Evolutionary conservation across 2,888 invertebrate genomes (phyloP).

Genomic region (Andrena marginata): DNA sequence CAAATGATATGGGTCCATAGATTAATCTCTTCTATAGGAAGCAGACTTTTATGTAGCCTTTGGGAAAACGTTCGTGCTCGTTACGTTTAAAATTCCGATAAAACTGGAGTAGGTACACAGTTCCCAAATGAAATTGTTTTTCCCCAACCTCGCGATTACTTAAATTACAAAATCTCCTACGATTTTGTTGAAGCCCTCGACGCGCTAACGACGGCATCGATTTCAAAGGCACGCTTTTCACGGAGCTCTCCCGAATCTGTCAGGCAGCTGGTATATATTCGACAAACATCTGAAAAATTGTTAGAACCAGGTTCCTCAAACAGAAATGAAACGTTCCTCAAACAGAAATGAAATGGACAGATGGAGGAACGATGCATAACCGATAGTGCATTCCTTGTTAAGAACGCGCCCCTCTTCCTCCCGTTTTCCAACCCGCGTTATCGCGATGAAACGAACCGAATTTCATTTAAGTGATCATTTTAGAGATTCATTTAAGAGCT

Average conservation of each 20-base stretch:
- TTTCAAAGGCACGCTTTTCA: not conserved
- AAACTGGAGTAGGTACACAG: not conserved
- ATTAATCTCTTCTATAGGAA: not conserved
- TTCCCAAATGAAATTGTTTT: not conserved
- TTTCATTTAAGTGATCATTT: too few species aligned
- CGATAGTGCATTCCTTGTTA: not conserved
- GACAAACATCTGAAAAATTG: constrained; percentile 28
- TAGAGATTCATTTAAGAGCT: too few species aligned
- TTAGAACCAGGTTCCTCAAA: constrained; percentile 62
- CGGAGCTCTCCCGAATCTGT: not conserved
- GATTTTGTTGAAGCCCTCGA: not conserved
- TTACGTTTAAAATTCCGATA: not conserved
- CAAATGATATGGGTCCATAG: too few species aligned
- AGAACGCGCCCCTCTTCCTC: too few species aligned
- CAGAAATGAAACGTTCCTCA: constrained; percentile 54
- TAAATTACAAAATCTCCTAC: not conserved
- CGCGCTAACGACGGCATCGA: not conserved
- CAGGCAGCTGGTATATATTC: not conserved
- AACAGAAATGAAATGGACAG: constrained; percentile 41
- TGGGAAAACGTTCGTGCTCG: not conserved
- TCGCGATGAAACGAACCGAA: too few species aligned
- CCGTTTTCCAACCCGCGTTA: too few species aligned
- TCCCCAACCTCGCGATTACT: not conserved
- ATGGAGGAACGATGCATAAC: not conserved
- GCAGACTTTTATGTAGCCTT: not conserved